Evolutionary conservation across 2,888 invertebrate genomes (phyloP), one percentile per base, ranked within the genome.

Genomic region (Drosophila maculinotata): DNA sequence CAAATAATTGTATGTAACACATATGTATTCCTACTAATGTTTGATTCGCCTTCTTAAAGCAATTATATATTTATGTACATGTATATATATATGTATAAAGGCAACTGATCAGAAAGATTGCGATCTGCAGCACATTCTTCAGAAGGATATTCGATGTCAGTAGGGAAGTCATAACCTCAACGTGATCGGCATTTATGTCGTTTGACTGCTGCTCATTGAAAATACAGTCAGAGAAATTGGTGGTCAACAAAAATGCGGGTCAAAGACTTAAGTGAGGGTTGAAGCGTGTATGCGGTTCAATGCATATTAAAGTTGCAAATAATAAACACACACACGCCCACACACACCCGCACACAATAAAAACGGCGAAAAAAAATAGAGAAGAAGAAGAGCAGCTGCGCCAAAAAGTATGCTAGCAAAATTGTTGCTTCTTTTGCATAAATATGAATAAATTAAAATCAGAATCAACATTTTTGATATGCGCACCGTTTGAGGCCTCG

Each of bases 371-470:
- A 8, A 41, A 20, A 17, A 35, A 35, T 35, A 35, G n/a, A 7
- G 10, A 9, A 9, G 20, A n/a, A 44, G n/a, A 6, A 35, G 39
- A 42, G 47, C 65, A 59, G 64, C 68, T 57, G 78, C 59, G 30
- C 60, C 66, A 64, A 64, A 67, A 76, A 69, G 77, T 80, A 66
- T 80, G 77, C 87, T 72, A 60, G 70, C 75, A 74, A 69, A 79
- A 72, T 79, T 69, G 52, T 72, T 69, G 85, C 79, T 87, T 78
- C 85, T 84, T 81, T 82, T 82, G 87, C 86, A 82, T 82, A 85
- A 82, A 82, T 82, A 82, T 82, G 87, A 82, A 82, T 87, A 87
- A 87, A 82, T 82, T 87, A 82, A 81, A 87, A 71, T 75, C 64
- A 63, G 72, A 85, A 87, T 85, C 74, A 84, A 87, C 78, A 78